Evolutionary conservation across 2,113 vertebrate genomes (phyloP).

Genomic region (Craseonycteris thonglongyai): DNA sequence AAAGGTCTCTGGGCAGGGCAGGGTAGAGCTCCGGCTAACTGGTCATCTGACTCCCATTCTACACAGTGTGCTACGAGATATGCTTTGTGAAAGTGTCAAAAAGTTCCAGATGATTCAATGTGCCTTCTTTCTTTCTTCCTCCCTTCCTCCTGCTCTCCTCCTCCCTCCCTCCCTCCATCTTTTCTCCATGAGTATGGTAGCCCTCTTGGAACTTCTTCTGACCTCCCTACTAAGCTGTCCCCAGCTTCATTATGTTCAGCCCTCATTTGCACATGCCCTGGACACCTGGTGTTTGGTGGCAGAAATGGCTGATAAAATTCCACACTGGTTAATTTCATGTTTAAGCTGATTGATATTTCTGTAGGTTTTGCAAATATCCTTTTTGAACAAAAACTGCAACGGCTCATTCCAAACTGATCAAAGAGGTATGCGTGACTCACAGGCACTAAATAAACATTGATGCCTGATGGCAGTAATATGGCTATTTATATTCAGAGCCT

Average conservation of each 20-base stretch:
- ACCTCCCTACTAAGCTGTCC: slow-evolving; percentile 42
- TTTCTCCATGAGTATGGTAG: neutral
- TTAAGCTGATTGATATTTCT: slow-evolving; percentile 81
- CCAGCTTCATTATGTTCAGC: slow-evolving; percentile 43
- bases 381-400: slow-evolving; percentile 81
- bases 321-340: slow-evolving; percentile 82
- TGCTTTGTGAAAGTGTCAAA: neutral
- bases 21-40: neutral
- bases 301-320: slow-evolving; percentile 78
- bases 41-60: neutral
- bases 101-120: neutral
- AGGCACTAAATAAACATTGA: slow-evolving; percentile 86
- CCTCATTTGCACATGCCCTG: slow-evolving; percentile 68
- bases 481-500: slow-evolving; percentile 88
- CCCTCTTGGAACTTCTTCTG: slow-evolving; percentile 30
- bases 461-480: slow-evolving; percentile 86
- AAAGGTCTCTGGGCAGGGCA: neutral
- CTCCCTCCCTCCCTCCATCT: neutral
- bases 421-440: slow-evolving; percentile 80
- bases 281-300: slow-evolving; percentile 61
- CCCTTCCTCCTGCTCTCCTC: no score
- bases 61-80: neutral
- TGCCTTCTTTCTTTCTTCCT: neutral
- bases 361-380: slow-evolving; percentile 82
- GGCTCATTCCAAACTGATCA: slow-evolving; percentile 83